Percentiles rank a stretch among this genome's conserved stretches.
These are phyloP conservation scores for Parazoanthus swiftii DNA, from an alignment of 92 coral and sea anemone species.

Conservation along the genomic window DNA sequence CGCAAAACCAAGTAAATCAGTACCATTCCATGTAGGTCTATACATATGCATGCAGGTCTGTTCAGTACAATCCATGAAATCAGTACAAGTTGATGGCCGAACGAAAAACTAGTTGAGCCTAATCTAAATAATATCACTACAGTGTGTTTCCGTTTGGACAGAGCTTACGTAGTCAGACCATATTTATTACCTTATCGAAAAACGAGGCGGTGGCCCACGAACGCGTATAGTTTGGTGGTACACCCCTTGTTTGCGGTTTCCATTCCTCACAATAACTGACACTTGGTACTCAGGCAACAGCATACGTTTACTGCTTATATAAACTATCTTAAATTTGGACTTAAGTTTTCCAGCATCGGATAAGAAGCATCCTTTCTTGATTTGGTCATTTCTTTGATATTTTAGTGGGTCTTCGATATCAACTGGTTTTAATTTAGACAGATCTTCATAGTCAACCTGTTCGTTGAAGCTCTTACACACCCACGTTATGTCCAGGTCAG, in stretches of 20 bases:
- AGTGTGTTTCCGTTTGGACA: too few species aligned
- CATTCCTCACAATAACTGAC: background rate
- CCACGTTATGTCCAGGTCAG: slow-evolving; percentile 15
- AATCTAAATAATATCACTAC: too few species aligned
- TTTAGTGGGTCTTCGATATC: background rate
- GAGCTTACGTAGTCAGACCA: background rate
- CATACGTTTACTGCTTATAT: background rate
- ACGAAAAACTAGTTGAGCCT: too few species aligned
- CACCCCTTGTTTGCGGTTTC: background rate
- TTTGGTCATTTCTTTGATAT: too few species aligned
- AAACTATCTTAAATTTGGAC: background rate
- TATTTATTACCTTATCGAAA: background rate
- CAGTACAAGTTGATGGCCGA: background rate
- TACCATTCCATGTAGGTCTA: too few species aligned
- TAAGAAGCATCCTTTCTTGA: background rate
- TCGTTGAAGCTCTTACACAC: background rate
- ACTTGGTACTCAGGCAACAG: background rate
- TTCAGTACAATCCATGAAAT: too few species aligned
- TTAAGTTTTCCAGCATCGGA: slow-evolving; percentile 1
- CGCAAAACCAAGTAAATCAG: too few species aligned
- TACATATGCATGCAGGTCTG: too few species aligned
- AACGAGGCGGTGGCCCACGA: background rate
- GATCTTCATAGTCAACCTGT: background rate
- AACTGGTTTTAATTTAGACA: background rate
- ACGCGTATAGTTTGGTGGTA: background rate